phyloP scores from a whole-genome alignment of 2,797 vertebrate species.

The Sebastes ruberrimus region DNA sequence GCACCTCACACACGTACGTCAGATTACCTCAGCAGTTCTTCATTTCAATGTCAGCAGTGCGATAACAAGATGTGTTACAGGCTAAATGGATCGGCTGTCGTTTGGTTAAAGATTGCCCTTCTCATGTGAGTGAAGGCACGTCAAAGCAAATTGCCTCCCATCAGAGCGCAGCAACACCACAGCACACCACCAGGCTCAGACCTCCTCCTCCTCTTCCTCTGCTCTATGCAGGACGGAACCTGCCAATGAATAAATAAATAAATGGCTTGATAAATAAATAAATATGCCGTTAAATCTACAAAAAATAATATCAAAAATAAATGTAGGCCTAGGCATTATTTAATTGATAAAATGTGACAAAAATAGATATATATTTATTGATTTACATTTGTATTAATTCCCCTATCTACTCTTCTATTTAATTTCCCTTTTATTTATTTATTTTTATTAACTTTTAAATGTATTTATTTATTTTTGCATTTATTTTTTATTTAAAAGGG shows the following conservation, averaged over 20 bases:
- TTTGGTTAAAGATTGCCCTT: conserved; percentile 20
- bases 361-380: background rate
- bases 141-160: conserved; percentile 39
- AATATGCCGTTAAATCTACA: too few relatives aligned
- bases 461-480: background rate
- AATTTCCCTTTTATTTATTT: background rate
- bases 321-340: background rate
- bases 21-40: background rate
- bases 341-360: background rate
- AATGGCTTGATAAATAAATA: too few relatives aligned
- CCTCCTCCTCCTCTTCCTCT: background rate
- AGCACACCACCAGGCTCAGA: conserved; percentile 2
- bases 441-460: background rate
- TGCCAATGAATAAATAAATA: background rate
- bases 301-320: too few relatives aligned
- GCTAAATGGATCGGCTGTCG: conserved; percentile 9
- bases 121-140: background rate
- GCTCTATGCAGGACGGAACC: background rate
- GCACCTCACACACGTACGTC: background rate
- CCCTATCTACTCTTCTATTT: too few relatives aligned
- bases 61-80: conserved; percentile 30
- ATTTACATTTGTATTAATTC: too few relatives aligned
- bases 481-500: background rate
- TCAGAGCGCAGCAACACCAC: conserved; percentile 17
- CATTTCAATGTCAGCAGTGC: conserved; percentile 13